Conservation (phyloP, 2,888 invertebrate genomes). For the Mythimna ferrago region DNA sequence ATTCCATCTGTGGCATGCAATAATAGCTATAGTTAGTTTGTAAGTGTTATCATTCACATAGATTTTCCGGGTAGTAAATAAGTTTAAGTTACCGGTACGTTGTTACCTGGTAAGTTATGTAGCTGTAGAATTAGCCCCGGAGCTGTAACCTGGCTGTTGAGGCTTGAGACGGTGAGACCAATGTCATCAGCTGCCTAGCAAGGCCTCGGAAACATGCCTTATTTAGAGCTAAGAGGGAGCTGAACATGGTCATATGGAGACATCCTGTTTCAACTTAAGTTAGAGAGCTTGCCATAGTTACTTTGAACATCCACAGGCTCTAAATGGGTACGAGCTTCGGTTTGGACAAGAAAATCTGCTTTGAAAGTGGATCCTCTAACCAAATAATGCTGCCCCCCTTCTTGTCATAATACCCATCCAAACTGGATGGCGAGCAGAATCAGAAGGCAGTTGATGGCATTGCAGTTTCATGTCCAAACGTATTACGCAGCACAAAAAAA, state of each 20-base stretch:
- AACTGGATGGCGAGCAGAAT: background rate
- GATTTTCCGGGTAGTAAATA: constrained; percentile 16
- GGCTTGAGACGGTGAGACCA: background rate
- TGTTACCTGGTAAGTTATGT: background rate
- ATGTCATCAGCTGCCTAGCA: background rate
- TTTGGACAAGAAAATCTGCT: background rate
- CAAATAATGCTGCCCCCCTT: background rate
- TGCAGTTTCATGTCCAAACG: constrained; percentile 4
- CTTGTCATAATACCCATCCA: background rate
- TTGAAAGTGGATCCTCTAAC: background rate
- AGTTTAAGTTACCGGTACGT: constrained; percentile 6
- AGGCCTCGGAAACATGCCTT: background rate
- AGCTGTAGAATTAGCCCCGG: constrained; percentile 20
- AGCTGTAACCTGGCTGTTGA: constrained; percentile 1
- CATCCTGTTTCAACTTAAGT: background rate
- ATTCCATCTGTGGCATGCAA: constrained; percentile 13
- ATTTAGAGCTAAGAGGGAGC: background rate
- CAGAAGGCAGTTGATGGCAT: constrained; percentile 5
- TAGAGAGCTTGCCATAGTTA: background rate
- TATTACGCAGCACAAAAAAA: background rate
- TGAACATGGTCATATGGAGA: background rate
- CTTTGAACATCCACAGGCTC: background rate
- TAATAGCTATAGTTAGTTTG: background rate
- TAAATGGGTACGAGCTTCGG: background rate
- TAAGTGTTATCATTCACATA: constrained; percentile 33